These are phyloP conservation scores for Sphecodes monilicornis DNA, from an alignment of 2,888 invertebrate species.

Conservation along the genomic window DNA sequence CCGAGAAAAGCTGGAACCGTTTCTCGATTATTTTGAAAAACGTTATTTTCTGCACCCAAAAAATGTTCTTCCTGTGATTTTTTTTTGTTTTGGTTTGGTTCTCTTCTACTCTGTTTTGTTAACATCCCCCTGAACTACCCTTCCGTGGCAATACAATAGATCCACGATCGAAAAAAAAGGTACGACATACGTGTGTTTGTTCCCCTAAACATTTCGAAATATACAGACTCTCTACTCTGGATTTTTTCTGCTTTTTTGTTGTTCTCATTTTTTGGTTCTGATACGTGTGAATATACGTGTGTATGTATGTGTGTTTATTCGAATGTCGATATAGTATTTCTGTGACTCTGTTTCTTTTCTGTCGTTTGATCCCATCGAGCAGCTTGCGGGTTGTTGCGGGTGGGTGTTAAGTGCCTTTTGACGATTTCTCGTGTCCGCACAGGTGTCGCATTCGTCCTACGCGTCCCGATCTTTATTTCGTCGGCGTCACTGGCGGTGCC, in stretches of 20 bases:
- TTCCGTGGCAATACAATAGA: constrained; percentile 27
- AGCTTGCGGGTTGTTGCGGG: constrained; percentile 67
- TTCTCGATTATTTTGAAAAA: constrained; percentile 1
- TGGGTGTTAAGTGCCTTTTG: constrained; percentile 64
- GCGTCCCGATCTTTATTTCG: constrained; percentile 73
- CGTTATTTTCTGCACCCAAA: constrained; percentile 1
- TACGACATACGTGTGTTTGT: background rate
- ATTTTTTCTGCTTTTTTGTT: background rate
- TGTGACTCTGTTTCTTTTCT: constrained; percentile 42
- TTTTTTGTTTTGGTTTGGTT: background rate
- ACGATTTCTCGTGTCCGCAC: constrained; percentile 68
- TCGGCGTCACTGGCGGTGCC: constrained; percentile 75
- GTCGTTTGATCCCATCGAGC: constrained; percentile 66
- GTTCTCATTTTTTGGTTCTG: constrained; percentile 5
- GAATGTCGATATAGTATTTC: constrained; percentile 36
- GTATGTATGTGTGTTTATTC: constrained; percentile 25
- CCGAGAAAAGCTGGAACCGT: background rate
- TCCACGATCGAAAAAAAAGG: constrained; percentile 1
- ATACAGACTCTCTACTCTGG: background rate
- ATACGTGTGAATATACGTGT: constrained; percentile 32
- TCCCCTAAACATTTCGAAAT: background rate
- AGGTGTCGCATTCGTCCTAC: constrained; percentile 65
- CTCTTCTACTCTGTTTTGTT: background rate
- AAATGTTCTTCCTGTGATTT: background rate
- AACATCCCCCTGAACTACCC: constrained; percentile 20